Base-by-base conservation (phyloP, 92 coral and sea anemone species). In the Epizoanthus illoricatus region DNA sequence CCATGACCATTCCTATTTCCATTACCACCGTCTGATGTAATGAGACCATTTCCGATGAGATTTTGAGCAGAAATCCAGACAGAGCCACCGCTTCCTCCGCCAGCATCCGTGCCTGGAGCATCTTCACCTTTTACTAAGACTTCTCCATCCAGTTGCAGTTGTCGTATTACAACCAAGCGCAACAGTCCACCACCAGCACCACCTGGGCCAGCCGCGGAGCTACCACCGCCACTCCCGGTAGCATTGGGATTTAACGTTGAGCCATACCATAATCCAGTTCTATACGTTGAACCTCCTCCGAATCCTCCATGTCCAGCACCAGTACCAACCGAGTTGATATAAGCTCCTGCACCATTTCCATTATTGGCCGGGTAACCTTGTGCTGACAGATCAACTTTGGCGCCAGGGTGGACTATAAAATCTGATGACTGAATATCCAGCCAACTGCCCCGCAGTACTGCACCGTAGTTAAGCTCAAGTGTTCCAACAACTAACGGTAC, bases 301-400 rank as follows among this genome's bases (percentile, higher is more conserved):
- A 75, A 61, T 20, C 92, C 92, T 41, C 88, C 92, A 69, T 90
- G 90, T 3, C 92, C 92, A 23, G 88, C 92, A n/a, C 92, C 92
- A 13, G 86, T 87, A 11, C 92, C 90, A 23, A 85, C 81, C 12
- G 71, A 52, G 8, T 81, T 61, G 17, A 66, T 79, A 33, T 62
- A 61, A 15, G 57, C 81, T 40, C 92, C 92, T 0, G 71, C 73
- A 18, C 92, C 92, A 17, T 65, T 81, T 55, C 92, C 92, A 21
- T 62, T 69, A 56, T 85, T 80, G 10, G 85, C 56, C 56, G 58
- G 24, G 65, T 73, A 64, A 12, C 93, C 93, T 74, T 84, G 75
- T 17, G 82, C 88, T 23, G 85, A 71, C 20, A 90, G 63, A 62
- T 90, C 88, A 19, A 90, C 84, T 62, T 74, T 90, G 2, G 88